Base-by-base conservation (phyloP, 2,113 vertebrate genomes). In the Leptodactylus fuscus region DNA sequence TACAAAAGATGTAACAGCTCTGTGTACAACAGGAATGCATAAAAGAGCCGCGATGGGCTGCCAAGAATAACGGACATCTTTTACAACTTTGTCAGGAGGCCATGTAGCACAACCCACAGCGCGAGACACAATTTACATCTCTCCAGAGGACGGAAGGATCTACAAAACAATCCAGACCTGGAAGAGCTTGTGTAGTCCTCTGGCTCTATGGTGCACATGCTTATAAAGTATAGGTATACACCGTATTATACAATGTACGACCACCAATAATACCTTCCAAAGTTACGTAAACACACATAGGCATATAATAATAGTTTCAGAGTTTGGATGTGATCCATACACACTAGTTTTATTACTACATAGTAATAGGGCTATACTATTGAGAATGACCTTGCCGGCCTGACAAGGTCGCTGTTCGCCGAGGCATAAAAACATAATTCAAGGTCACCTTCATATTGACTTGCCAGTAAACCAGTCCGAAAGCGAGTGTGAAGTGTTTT, bases 1-100 rank as follows among this genome's bases (percentile, higher is more conserved):
- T 85, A 83, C 88, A 90, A 92, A 92, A 92, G 90, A 94, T 93
- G 91, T 91, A 91, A 93, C 92, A 91, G 90, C 83, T 91, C 89
- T 91, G 65, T 32, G 55, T 88, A 89, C 89, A 89, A 48, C 91
- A 87, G 91, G 91, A 91, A 91, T 88, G 87, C 81, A 62, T 87
- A 91, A 90, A 87, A 90, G 91, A 92, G 92, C 87, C 85, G 87
- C 89, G 73, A 90, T 83, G 36, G 18, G 87, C 82, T 83, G 92
- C 94, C 93, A 94, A 93, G 89, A 77, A 90, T 90, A 92, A 92
- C 89, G 88, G 92, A 34, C 69, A 70, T 27, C 51, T 0, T 91
- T 93, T 91, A 89, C 87, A 89, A 89, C 84, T 76, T 88, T 89
- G 92, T 93, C 89, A 88, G 88, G 71, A 81, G 88, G 90, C 87